Conservation (phyloP, 2,888 invertebrate genomes). For the Tenthredo notha region DNA sequence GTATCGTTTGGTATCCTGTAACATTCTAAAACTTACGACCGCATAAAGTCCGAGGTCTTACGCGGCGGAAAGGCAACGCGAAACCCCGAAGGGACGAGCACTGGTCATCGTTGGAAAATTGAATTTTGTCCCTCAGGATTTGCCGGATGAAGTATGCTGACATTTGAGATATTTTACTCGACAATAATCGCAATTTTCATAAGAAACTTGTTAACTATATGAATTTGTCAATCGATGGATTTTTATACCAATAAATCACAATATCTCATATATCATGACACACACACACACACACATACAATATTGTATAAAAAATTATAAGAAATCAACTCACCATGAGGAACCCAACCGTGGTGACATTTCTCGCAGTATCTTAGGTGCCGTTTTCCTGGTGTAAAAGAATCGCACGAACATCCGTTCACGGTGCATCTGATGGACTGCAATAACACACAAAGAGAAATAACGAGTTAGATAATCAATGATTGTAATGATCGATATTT, state of each 20-base stretch:
- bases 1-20: slow-evolving; percentile 57
- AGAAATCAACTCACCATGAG: slow-evolving; percentile 83
- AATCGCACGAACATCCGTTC: slow-evolving; percentile 84
- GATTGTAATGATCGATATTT: background rate
- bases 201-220: background rate
- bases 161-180: slow-evolving; percentile 67
- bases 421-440: slow-evolving; percentile 85
- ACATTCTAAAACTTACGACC: slow-evolving; percentile 73
- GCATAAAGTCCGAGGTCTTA: slow-evolving; percentile 73
- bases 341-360: slow-evolving; percentile 88
- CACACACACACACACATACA: no score
- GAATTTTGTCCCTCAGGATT: slow-evolving; percentile 77
- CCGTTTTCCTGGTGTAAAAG: slow-evolving; percentile 85
- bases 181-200: slow-evolving; percentile 1
- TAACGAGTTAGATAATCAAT: background rate
- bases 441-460: slow-evolving; percentile 64
- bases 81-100: slow-evolving; percentile 66
- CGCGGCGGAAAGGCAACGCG: slow-evolving; percentile 57
- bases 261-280: no score
- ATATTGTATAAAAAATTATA: background rate
- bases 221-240: background rate
- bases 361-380: slow-evolving; percentile 85
- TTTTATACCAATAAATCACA: background rate
- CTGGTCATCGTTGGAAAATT: slow-evolving; percentile 77
- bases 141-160: slow-evolving; percentile 74